Percentiles rank a stretch among this genome's conserved stretches.
These are phyloP conservation scores for Mionectes macconnelli DNA, from an alignment of 2,113 vertebrate genomes.

Conservation along the genomic window DNA sequence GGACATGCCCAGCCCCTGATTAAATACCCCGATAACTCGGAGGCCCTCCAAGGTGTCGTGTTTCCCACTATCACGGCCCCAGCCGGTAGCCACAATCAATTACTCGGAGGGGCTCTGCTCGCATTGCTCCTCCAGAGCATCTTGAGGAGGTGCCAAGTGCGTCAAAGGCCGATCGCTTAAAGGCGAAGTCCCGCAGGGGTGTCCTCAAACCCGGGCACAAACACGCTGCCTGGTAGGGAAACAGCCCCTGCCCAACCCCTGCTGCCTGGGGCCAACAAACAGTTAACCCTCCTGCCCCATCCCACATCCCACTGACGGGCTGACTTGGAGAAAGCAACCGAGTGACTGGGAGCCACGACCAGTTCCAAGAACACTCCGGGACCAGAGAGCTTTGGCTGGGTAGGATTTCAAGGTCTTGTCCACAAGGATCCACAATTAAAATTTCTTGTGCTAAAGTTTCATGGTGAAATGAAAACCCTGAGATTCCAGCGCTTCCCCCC, in stretches of 20 bases:
- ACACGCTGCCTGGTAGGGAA: background rate
- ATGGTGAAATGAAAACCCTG: constrained; percentile 63
- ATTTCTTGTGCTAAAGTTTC: constrained; percentile 71
- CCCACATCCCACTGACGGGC: background rate
- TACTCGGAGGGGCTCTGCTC: constrained; percentile 8
- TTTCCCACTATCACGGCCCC: constrained; percentile 35
- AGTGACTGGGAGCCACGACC: constrained; percentile 31
- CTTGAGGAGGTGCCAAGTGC: constrained; percentile 32
- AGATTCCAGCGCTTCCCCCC: constrained; percentile 31
- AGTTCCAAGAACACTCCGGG: constrained; percentile 54
- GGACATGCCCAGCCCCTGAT: constrained; percentile 48
- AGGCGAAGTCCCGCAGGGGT: background rate
- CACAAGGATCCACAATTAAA: constrained; percentile 73
- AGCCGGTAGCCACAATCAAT: constrained; percentile 57
- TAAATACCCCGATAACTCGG: constrained; percentile 60
- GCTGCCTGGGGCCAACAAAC: background rate
- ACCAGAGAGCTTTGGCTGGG: constrained; percentile 42
- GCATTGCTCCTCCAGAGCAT: constrained; percentile 16
- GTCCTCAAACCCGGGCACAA: background rate
- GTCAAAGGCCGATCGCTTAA: background rate
- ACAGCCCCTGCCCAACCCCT: background rate
- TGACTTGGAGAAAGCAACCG: background rate
- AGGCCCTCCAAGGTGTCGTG: constrained; percentile 11
- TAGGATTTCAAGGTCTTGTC: constrained; percentile 71
- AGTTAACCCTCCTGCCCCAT: background rate